Evolutionary conservation across 2,797 vertebrate genomes (phyloP).

Genomic region (Apodemus agrarius): DNA sequence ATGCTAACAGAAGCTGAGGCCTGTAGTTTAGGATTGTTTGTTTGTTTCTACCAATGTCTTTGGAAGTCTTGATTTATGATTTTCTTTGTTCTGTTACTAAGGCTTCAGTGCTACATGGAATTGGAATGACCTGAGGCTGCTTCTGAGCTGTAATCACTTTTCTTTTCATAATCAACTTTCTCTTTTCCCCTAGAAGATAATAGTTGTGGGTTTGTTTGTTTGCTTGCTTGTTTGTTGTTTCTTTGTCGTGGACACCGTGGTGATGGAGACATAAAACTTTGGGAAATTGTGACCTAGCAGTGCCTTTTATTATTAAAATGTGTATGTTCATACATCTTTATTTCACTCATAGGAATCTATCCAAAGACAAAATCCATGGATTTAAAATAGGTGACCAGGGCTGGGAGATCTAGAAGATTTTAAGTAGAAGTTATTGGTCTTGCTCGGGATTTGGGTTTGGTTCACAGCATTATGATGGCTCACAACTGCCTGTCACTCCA

Average conservation of each 20-base stretch:
- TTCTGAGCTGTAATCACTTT: not conserved
- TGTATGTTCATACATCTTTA: not conserved
- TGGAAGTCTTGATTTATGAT: not conserved
- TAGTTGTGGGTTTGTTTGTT: not conserved
- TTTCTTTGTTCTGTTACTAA: not conserved
- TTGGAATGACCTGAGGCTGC: not conserved
- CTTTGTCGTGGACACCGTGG: not conserved
- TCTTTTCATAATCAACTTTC: not conserved
- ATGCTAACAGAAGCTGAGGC: not conserved
- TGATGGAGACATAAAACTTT: not conserved
- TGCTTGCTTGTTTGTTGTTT: not conserved
- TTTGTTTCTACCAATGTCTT: not conserved
- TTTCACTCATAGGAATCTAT: not conserved
- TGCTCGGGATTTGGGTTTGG: not conserved
- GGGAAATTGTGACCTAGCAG: not conserved
- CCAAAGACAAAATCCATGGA: not conserved
- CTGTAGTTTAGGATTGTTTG: not conserved
- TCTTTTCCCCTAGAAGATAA: not conserved
- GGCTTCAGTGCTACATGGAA: not conserved
- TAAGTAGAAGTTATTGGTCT: not conserved
- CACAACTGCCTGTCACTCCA: not conserved
- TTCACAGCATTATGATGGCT: not conserved
- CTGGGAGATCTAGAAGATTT: not conserved
- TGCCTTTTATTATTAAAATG: not conserved
- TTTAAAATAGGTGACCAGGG: not conserved